Evolutionary conservation across 2,797 vertebrate species (phyloP), one percentile per base, ranked within the genome.

Genomic region (Heliangelus exortis): DNA sequence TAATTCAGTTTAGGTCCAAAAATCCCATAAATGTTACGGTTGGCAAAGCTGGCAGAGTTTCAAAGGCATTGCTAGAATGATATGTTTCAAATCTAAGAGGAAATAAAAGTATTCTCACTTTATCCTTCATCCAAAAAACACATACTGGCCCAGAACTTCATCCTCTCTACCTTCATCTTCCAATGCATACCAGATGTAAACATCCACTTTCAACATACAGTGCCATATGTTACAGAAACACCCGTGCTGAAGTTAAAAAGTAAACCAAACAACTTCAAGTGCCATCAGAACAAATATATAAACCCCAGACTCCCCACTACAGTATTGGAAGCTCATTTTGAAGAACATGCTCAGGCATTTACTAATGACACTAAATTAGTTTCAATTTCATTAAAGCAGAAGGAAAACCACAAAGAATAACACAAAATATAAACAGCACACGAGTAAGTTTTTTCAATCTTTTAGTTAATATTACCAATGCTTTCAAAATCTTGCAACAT

Each of bases 21-120:
- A 96, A 96, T 91, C 93, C 84, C 94, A 92, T 96, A 95, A 88
- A 96, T 87, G 92, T 87, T 81, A 66, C n/a, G 57, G 88, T 90
- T 96, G 96, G 96, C 87, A 97, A 95, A 96, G 93, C 89, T 97
- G 73, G 94, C 93, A 93, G 72, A 91, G 68, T 95, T 95, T 97
- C 81, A 96, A 96, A 97, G 96, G 91, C 91, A 95, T 79, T 73
- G 87, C 95, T 92, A 90, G 95, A 95, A 97, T 95, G 95, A 94
- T 95, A 95, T 94, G 95, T 91, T 95, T 95, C 92, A 96, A 94
- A 95, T 97, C 91, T 94, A 96, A 87, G 90, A 95, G 92, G 94
- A 95, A 96, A 95, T 89, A 94, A 80, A 95, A 94, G 84, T 92
- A 93, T 85, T 96, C 95, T 95, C 94, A 92, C 95, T 97, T 95